phyloP scores from a whole-genome alignment of 2,888 invertebrate genomes.

The Emesis furor region DNA sequence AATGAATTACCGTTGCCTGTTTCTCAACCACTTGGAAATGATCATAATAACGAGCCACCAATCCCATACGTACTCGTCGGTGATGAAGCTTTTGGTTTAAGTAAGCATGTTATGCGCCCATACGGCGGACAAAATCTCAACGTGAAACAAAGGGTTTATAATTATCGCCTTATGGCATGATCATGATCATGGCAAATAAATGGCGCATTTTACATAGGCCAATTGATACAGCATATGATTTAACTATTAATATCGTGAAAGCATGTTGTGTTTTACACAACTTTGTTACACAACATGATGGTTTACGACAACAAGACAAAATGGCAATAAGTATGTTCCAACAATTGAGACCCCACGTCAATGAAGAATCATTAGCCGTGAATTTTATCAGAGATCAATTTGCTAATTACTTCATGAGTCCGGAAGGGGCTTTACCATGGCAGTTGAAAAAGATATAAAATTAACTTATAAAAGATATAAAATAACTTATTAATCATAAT shows the following conservation, averaged over 20 bases:
- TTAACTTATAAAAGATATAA: slow-evolving; percentile 12
- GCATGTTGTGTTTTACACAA: slow-evolving; percentile 23
- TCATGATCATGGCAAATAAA: slow-evolving; percentile 66
- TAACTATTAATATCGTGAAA: slow-evolving; percentile 57
- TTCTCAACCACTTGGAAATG: slow-evolving; percentile 66
- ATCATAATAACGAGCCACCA: slow-evolving; percentile 56
- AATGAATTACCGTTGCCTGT: slow-evolving; percentile 66
- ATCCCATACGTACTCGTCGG: slow-evolving; percentile 67
- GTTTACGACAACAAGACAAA: slow-evolving; percentile 60
- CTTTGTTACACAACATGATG: slow-evolving; percentile 64
- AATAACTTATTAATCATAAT: slow-evolving; percentile 54
- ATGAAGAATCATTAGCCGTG: slow-evolving; percentile 67
- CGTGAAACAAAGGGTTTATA: slow-evolving; percentile 63
- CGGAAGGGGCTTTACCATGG: slow-evolving; percentile 66
- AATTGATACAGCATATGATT: slow-evolving; percentile 31
- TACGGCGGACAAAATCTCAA: slow-evolving; percentile 56
- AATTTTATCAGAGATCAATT: slow-evolving; percentile 73
- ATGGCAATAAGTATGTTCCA: slow-evolving; percentile 65
- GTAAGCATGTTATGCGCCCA: slow-evolving; percentile 68
- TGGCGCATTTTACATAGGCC: slow-evolving; percentile 70
- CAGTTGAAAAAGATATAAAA: slow-evolving; percentile 64
- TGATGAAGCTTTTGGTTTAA: slow-evolving; percentile 69
- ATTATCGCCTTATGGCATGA: slow-evolving; percentile 63
- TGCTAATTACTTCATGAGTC: slow-evolving; percentile 72
- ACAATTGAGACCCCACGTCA: slow-evolving; percentile 61